These are phyloP conservation scores for Nesidiocoris tenuis DNA, from an alignment of 2,888 invertebrate species.

Conservation along the genomic window DNA sequence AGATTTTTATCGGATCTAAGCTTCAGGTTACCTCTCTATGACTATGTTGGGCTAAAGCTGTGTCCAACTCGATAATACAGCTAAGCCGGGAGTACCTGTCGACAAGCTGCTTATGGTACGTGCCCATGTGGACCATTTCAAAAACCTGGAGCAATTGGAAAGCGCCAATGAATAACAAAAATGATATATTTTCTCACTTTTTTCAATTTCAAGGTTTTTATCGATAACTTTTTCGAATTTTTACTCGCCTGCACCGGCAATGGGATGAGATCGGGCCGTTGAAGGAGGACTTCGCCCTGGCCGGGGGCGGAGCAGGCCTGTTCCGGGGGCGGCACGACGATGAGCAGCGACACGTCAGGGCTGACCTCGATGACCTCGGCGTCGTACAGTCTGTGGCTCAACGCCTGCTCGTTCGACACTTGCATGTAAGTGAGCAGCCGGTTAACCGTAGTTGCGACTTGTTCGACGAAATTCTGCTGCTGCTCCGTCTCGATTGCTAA, in stretches of 20 bases:
- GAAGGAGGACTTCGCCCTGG: conserved; percentile 78
- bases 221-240: too few relatives aligned
- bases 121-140: conserved; percentile 86
- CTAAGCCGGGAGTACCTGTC: conserved; percentile 89
- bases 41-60: conserved; percentile 85
- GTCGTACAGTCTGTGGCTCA: conserved; percentile 78
- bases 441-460: conserved; percentile 71
- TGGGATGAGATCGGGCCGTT: conserved; percentile 81
- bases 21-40: conserved; percentile 70
- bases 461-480: conserved; percentile 76
- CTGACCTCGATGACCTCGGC: conserved; percentile 91
- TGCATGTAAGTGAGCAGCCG: conserved; percentile 79
- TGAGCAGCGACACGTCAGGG: conserved; percentile 84
- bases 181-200: too few relatives aligned
- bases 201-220: too few relatives aligned
- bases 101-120: conserved; percentile 88
- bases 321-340: conserved; percentile 89
- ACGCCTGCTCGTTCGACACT: conserved; percentile 67
- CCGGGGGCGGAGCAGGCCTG: conserved; percentile 84
- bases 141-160: conserved; percentile 46
- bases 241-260: conserved; percentile 79
- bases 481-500: conserved; percentile 62
- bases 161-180: too few relatives aligned
- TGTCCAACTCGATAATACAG: conserved; percentile 89
- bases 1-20: background rate